A percentile compares a stretch with the other conserved stretches of the same genome.
Conservation (phyloP, 2,888 invertebrate species). For the Drosophila imparisetae region DNA sequence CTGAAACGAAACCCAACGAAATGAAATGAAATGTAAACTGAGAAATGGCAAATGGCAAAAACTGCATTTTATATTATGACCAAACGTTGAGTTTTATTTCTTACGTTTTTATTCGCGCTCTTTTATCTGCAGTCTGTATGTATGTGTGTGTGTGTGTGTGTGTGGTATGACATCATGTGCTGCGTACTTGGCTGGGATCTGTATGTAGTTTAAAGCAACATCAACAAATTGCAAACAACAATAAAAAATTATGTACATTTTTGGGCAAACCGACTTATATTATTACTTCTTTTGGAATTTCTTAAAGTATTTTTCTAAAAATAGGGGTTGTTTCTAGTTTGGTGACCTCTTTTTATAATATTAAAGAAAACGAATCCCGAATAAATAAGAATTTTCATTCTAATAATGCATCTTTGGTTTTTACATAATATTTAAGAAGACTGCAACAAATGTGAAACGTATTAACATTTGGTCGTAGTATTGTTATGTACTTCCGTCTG, state of each 20-base stretch:
- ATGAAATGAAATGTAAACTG: conserved; percentile 29
- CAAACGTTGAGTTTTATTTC: conserved; percentile 38
- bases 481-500: neutral
- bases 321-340: too few species aligned
- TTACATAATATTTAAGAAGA: neutral
- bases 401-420: neutral
- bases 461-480: neutral
- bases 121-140: conserved; percentile 1
- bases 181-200: conserved; percentile 25
- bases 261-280: neutral
- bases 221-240: conserved; percentile 27
- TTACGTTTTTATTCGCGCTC: conserved; percentile 21
- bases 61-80: conserved; percentile 47
- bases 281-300: neutral
- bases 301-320: neutral
- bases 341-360: too few species aligned
- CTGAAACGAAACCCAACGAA: conserved; percentile 35
- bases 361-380: too few species aligned
- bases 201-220: conserved; percentile 19
- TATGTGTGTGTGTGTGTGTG: conserved; percentile 2
- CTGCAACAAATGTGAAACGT: neutral
- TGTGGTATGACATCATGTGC: conserved; percentile 52
- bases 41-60: conserved; percentile 38
- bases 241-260: conserved; percentile 9
- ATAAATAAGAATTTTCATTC: too few species aligned